These are phyloP conservation scores for Kryptolebias ocellatus DNA, from an alignment of 2,797 vertebrate species.

Conservation along the genomic window DNA sequence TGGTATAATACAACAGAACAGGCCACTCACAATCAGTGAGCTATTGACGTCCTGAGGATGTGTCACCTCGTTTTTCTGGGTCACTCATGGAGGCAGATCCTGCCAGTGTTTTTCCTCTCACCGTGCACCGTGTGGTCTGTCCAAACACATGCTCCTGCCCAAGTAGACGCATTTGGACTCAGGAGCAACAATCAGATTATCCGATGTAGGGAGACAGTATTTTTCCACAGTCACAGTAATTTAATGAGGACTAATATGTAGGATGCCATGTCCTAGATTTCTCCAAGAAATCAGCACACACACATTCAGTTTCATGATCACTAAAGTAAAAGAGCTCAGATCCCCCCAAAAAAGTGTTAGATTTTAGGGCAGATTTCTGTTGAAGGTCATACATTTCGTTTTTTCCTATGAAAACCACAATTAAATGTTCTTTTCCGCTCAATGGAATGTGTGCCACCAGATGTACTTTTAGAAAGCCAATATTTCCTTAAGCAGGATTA, in stretches of 20 bases:
- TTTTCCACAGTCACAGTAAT: constrained; percentile 18
- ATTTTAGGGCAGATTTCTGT: neutral
- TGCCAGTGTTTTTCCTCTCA: constrained; percentile 56
- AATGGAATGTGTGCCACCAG: constrained; percentile 9
- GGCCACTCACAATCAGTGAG: constrained; percentile 29
- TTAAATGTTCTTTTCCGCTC: constrained; percentile 9
- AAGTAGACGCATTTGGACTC: constrained; percentile 25
- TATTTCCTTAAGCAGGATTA: constrained; percentile 6
- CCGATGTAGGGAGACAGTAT: neutral
- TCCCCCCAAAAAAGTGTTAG: neutral
- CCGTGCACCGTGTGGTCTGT: constrained; percentile 27
- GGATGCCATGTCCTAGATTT: neutral
- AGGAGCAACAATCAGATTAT: neutral
- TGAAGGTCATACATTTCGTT: neutral
- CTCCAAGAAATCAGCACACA: neutral
- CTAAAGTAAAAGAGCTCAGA: neutral
- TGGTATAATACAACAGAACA: constrained; percentile 34
- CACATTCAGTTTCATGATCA: neutral
- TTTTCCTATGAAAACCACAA: neutral
- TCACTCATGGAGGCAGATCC: constrained; percentile 36
- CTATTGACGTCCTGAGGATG: constrained; percentile 37
- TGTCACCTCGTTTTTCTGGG: constrained; percentile 27
- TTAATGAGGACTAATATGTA: neutral
- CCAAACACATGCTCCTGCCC: constrained; percentile 27
- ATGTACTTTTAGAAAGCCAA: constrained; percentile 23